Percentiles rank a stretch among this genome's conserved stretches.
phyloP scores from a whole-genome alignment of 2,888 invertebrate species.

The Halocaridina rubra region DNA sequence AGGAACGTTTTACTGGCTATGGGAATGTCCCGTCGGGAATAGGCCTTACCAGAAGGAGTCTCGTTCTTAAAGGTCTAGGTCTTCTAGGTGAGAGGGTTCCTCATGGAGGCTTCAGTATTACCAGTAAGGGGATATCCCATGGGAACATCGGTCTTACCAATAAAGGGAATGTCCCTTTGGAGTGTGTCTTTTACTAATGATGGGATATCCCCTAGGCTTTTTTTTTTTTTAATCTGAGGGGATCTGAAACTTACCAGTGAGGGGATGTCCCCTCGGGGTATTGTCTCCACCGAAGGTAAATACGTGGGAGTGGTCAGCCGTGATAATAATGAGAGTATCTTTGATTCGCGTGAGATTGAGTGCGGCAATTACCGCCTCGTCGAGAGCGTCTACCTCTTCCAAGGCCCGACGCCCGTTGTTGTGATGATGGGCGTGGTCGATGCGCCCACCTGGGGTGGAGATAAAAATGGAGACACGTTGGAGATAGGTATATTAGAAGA shows the following conservation, averaged over 20 bases:
- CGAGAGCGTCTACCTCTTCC: slow-evolving; percentile 77
- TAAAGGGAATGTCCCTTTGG: background rate
- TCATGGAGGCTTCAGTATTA: background rate
- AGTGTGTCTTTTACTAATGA: no score
- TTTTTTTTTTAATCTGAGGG: no score
- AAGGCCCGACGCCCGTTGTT: slow-evolving; percentile 84
- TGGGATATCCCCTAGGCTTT: no score
- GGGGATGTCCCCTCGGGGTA: slow-evolving; percentile 81
- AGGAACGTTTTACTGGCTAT: no score
- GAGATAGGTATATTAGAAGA: no score
- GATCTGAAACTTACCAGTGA: slow-evolving; percentile 78
- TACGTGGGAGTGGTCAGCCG: slow-evolving; percentile 84
- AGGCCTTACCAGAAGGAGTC: no score
- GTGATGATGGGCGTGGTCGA: slow-evolving; percentile 85
- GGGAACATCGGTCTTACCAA: background rate
- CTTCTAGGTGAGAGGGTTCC: no score
- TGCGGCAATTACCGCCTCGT: slow-evolving; percentile 79
- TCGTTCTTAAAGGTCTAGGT: no score
- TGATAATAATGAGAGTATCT: slow-evolving; percentile 78
- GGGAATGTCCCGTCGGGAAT: no score
- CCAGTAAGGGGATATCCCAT: background rate
- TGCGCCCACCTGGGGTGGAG: slow-evolving; percentile 83
- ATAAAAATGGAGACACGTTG: no score
- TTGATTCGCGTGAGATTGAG: slow-evolving; percentile 76
- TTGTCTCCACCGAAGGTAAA: slow-evolving; percentile 84